Evolutionary conservation across 2,888 invertebrate genomes (phyloP).

Genomic region (Megalurothrips usitatus): DNA sequence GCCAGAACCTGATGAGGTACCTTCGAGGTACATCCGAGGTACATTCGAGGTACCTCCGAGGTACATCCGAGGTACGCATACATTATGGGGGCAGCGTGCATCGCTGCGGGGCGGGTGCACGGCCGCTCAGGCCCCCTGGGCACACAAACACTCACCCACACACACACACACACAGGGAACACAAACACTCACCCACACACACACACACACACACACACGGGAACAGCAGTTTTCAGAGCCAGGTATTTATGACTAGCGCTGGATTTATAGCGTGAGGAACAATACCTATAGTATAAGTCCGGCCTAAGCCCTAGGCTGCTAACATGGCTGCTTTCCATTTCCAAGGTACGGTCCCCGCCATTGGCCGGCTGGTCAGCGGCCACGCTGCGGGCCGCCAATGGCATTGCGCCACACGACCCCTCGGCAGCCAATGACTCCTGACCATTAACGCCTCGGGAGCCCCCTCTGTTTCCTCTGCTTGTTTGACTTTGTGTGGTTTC

Average conservation of each 20-base stretch:
- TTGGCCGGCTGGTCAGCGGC: too few relatives aligned
- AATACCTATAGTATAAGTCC: constrained; percentile 19
- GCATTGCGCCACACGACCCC: too few relatives aligned
- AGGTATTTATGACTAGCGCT: constrained; percentile 26
- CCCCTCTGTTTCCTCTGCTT: too few relatives aligned
- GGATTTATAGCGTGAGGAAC: constrained; percentile 24
- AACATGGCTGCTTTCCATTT: constrained; percentile 22
- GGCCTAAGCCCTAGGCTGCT: constrained; percentile 5
- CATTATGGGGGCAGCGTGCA: constrained; percentile 21
- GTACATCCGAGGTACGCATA: background rate
- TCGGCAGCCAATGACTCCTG: too few relatives aligned
- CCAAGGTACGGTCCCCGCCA: background rate
- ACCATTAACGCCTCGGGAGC: too few relatives aligned
- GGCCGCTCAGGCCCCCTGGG: background rate
- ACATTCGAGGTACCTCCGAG: too few relatives aligned
- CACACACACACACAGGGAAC: too few relatives aligned
- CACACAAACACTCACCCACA: background rate
- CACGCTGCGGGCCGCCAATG: too few relatives aligned
- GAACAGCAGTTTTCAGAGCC: constrained; percentile 7
- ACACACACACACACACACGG: background rate
- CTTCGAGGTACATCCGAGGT: too few relatives aligned
- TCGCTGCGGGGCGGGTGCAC: constrained; percentile 10
- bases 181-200: background rate
- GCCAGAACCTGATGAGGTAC: background rate
- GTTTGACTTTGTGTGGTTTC: too few relatives aligned